A percentile compares a stretch with the other conserved stretches of the same genome.
phyloP scores from a whole-genome alignment of 2,113 vertebrate genomes.

The Phocoena sinus region DNA sequence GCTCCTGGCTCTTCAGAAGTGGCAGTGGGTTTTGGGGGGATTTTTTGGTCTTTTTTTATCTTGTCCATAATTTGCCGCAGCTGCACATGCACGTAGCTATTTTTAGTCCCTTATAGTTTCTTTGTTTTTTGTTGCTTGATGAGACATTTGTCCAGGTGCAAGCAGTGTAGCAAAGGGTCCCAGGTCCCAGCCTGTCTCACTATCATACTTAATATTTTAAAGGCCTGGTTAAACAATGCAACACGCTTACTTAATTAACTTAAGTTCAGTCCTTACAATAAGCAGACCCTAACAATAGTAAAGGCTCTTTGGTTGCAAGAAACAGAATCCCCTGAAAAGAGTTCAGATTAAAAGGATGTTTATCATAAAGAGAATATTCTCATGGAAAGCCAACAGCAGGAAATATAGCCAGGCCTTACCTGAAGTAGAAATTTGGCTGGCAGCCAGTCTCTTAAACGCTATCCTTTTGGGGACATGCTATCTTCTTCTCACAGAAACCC shows the following conservation, averaged over 20 bases:
- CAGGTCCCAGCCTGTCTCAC: not conserved
- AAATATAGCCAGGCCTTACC: not conserved
- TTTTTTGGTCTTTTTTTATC: not conserved
- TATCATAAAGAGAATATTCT: not conserved
- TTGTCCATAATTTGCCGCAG: not conserved
- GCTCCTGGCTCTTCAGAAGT: not conserved
- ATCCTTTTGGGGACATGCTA: not conserved
- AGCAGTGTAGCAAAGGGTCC: not conserved
- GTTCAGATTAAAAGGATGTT: constrained; percentile 20
- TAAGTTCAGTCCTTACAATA: not conserved
- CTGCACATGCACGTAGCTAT: not conserved
- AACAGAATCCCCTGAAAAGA: not conserved
- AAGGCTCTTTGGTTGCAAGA: not conserved
- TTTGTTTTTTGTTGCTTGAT: not conserved
- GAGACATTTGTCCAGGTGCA: not conserved
- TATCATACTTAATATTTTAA: not conserved
- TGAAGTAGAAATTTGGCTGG: not conserved
- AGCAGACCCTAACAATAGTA: not conserved
- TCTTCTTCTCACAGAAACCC: not conserved
- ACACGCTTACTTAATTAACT: not conserved
- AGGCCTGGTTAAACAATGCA: not conserved
- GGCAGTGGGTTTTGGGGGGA: not conserved
- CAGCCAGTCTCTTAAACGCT: not conserved
- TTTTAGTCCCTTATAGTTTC: not conserved
- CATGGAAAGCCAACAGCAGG: not conserved